Conservation (phyloP, 2,888 invertebrate genomes). For the Rotaria socialis region DNA sequence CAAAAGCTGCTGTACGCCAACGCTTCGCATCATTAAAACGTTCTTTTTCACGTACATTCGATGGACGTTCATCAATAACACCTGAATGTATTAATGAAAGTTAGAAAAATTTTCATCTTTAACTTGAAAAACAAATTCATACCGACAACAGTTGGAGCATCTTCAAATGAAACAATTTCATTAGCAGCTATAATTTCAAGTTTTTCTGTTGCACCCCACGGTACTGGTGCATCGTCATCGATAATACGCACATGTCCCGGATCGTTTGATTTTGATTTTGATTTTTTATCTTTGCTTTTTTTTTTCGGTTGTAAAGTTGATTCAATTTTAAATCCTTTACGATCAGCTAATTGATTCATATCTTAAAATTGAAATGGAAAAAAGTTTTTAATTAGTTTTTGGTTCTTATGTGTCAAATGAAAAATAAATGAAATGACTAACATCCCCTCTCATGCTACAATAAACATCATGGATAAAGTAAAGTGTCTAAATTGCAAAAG, state of each 20-base stretch:
- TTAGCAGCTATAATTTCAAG: background rate
- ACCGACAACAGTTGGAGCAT: background rate
- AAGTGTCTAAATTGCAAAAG: background rate
- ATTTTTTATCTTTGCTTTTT: background rate
- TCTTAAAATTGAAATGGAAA: background rate
- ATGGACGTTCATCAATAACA: constrained; percentile 11
- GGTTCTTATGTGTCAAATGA: background rate
- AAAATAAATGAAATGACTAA: background rate
- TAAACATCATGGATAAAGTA: background rate
- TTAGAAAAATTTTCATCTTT: background rate
- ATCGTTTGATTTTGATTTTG: background rate
- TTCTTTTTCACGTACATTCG: background rate
- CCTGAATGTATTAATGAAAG: background rate
- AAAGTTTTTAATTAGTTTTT: background rate
- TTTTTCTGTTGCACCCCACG: background rate
- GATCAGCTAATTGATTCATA: background rate
- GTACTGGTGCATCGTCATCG: constrained; percentile 12
- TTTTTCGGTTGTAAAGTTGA: background rate
- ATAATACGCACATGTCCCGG: background rate
- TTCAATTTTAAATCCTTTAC: background rate
- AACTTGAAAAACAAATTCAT: background rate
- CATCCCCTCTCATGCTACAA: background rate
- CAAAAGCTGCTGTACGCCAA: background rate
- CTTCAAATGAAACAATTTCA: background rate
- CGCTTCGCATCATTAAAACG: background rate